Conservation (phyloP, 2,888 invertebrate genomes). For the Linnaemya tessellans region DNA sequence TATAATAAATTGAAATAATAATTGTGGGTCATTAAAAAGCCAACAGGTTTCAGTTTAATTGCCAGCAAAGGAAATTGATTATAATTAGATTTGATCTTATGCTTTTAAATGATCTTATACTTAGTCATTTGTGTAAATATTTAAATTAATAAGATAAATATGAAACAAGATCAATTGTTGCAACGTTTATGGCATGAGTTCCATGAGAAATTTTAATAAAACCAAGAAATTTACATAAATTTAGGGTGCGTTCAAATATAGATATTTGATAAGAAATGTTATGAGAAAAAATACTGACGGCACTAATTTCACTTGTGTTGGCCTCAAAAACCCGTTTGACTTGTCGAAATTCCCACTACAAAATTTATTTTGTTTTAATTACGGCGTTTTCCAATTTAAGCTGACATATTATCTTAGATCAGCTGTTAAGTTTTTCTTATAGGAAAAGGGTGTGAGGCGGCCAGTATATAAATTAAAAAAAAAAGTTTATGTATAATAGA, state of each 20-base stretch:
- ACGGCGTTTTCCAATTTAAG: no score
- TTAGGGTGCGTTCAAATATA: not conserved
- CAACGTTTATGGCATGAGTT: not conserved
- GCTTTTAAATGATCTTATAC: not conserved
- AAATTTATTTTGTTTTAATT: no score
- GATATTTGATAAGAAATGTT: not conserved
- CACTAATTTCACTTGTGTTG: no score
- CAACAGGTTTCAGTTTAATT: conserved; percentile 27
- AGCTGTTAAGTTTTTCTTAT: no score
- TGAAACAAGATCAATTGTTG: not conserved
- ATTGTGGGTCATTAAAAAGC: conserved; percentile 30
- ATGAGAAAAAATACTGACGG: not conserved
- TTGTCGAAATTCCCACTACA: no score
- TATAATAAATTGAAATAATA: conserved; percentile 27
- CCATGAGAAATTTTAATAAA: not conserved
- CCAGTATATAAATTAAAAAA: no score
- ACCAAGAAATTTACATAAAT: not conserved
- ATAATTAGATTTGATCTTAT: conserved; percentile 9
- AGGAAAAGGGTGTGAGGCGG: no score
- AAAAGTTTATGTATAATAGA: no score
- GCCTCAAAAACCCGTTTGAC: no score
- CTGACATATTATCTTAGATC: no score
- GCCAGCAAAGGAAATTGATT: conserved; percentile 13
- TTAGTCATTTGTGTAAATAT: not conserved
- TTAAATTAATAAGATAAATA: not conserved